A percentile compares a stretch with the other conserved stretches of the same genome.
These are phyloP conservation scores for Dreissena rostriformis DNA, from an alignment of 1,140 invertebrate species.

Conservation along the genomic window DNA sequence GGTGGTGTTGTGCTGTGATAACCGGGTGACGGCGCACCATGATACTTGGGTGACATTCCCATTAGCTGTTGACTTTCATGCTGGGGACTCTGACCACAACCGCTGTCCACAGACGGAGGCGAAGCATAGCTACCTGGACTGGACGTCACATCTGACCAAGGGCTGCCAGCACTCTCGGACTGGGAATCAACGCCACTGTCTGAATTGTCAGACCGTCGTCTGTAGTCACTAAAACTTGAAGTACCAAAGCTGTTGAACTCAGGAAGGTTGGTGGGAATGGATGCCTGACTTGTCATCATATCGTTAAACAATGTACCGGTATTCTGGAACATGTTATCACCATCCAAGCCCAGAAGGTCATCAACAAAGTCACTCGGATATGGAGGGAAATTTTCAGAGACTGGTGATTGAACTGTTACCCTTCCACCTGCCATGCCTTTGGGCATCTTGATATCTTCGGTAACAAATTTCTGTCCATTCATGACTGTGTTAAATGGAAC, in stretches of 20 bases:
- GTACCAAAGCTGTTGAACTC: not conserved
- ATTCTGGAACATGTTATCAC: not conserved
- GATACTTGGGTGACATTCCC: constrained; percentile 40
- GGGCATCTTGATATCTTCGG: constrained; percentile 22
- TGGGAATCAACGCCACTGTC: constrained; percentile 46
- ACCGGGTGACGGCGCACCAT: constrained; percentile 18
- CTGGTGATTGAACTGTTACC: constrained; percentile 45
- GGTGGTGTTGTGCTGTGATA: constrained; percentile 18
- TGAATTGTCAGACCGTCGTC: not conserved
- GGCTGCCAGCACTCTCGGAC: constrained; percentile 24
- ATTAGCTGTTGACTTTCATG: constrained; percentile 31
- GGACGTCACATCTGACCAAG: constrained; percentile 34
- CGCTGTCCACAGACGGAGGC: constrained; percentile 52
- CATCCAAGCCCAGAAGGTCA: constrained; percentile 16
- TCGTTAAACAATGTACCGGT: not conserved
- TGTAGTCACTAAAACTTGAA: constrained; percentile 33
- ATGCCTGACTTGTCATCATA: constrained; percentile 1
- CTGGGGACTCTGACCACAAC: constrained; percentile 28
- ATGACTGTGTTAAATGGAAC: not conserved
- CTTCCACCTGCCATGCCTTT: constrained; percentile 30
- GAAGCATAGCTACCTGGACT: constrained; percentile 45
- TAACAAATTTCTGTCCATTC: not conserved
- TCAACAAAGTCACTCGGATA: constrained; percentile 13
- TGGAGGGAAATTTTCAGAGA: not conserved
- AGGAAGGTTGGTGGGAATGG: not conserved